Evolutionary conservation across 1,140 invertebrate species (phyloP), one percentile per base, ranked within the genome.

Genomic region (Pomacea maculata): DNA sequence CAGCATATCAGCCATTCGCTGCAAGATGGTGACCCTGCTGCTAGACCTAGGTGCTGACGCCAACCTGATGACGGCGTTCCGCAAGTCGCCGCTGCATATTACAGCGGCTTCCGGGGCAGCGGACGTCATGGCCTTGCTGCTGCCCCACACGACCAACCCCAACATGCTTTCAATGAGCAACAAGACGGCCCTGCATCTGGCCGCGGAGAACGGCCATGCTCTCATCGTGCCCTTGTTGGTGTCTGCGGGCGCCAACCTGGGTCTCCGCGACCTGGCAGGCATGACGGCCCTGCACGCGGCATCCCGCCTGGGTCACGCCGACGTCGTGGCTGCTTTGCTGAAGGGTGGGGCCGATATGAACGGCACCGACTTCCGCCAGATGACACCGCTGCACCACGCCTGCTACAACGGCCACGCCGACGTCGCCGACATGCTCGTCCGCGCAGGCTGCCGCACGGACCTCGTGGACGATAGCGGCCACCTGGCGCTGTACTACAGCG

Each of bases 41-140:
- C 88, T 99, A 61, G 94, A 95, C 70, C 93, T 95, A 87, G 97
- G 97, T 34, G 96, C 97, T 8, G 94, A 98, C 91, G 93, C 97
- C 0, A 97, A 97, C 92, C 95, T 96, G 21, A 91, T 93, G 78
- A 96, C 96, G 70, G 94, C 95, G 89, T 97, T 97, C 87, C 83
- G 88, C 34, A 89, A 92, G 52, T 91, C 91, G 61, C 88, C 92
- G 21, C 86, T 93, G 25, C 92, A 93, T 84, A 85, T 93, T 45
- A 91, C 92, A 34, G 86, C 92, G 10, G 71, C 94, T 19, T 94
- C 94, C 85, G 94, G 94, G 34, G 93, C 94, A 70, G 87, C 92
- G 14, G 94, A 94, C 82, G 94, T 95, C 83, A 94, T 94, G 15
- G 92, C 97, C n/a, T 93, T 96, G 72, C 88, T 97, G 29, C 91